These are phyloP conservation scores for Euglossa dilemma DNA, from an alignment of 1,140 invertebrate genomes.

Conservation along the genomic window DNA sequence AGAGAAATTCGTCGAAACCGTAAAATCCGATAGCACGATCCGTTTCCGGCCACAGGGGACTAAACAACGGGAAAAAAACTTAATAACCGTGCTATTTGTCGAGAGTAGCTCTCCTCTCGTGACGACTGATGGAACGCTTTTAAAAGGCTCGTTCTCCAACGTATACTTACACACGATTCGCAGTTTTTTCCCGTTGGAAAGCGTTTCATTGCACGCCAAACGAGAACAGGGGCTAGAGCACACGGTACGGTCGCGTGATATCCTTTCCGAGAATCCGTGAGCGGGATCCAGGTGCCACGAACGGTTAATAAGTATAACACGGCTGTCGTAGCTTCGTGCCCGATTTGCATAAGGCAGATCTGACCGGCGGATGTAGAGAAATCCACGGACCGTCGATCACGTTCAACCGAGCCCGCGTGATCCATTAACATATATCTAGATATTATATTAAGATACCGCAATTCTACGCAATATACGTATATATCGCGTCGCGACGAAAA, in stretches of 20 bases:
- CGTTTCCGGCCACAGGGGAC: background rate
- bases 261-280: constrained; percentile 15
- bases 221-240: background rate
- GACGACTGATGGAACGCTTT: background rate
- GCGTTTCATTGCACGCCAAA: constrained; percentile 8
- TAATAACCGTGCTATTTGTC: constrained; percentile 7
- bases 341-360: constrained; percentile 43
- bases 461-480: background rate
- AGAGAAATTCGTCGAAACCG: background rate
- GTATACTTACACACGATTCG: constrained; percentile 10
- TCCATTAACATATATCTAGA: constrained; percentile 35
- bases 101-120: background rate
- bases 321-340: background rate
- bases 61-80: background rate
- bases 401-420: background rate
- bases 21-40: background rate
- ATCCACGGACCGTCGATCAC: constrained; percentile 25
- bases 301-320: constrained; percentile 25
- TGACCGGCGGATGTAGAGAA: background rate
- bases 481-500: background rate
- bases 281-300: constrained; percentile 3
- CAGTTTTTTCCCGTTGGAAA: background rate
- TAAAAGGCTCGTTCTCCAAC: background rate
- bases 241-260: constrained; percentile 29
- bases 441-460: constrained; percentile 32